Evolutionary conservation across 2,888 invertebrate genomes (phyloP).

Genomic region (Chrysolina haemoptera): DNA sequence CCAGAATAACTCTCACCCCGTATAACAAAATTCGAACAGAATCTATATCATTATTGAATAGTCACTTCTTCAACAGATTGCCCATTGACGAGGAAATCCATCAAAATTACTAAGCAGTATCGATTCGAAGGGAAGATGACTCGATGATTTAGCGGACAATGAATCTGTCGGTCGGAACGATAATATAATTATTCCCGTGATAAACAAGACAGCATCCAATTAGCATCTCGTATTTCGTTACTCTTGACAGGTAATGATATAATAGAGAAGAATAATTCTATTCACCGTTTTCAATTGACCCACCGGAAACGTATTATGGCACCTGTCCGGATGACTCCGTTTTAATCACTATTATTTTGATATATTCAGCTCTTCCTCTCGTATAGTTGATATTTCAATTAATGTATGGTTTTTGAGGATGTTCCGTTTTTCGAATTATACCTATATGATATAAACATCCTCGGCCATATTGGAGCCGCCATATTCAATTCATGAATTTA

Average conservation of each 20-base stretch:
- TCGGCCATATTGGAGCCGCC: too few relatives aligned
- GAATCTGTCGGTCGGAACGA: not conserved
- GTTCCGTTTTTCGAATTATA: too few relatives aligned
- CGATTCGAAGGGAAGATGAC: constrained; percentile 7
- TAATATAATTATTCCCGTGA: constrained; percentile 59
- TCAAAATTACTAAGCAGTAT: constrained; percentile 31
- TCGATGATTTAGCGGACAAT: constrained; percentile 4
- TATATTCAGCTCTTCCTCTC: not conserved
- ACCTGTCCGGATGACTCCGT: constrained; percentile 12
- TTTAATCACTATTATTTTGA: not conserved
- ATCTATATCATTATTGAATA: not conserved
- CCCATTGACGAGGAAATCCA: constrained; percentile 15
- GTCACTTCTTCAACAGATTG: constrained; percentile 19
- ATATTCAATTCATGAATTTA: too few relatives aligned
- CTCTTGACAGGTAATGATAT: constrained; percentile 63
- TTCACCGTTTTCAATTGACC: constrained; percentile 15
- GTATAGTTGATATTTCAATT: not conserved
- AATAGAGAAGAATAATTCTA: constrained; percentile 53
- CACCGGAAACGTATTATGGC: constrained; percentile 29
- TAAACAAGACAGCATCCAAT: constrained; percentile 64
- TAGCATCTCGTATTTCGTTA: constrained; percentile 64
- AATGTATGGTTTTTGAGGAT: not conserved
- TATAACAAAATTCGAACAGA: not conserved
- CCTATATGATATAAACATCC: not conserved
- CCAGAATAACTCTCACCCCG: not conserved